Base-by-base conservation (phyloP, 2,113 vertebrate genomes). In the Archocentrus centrarchus region DNA sequence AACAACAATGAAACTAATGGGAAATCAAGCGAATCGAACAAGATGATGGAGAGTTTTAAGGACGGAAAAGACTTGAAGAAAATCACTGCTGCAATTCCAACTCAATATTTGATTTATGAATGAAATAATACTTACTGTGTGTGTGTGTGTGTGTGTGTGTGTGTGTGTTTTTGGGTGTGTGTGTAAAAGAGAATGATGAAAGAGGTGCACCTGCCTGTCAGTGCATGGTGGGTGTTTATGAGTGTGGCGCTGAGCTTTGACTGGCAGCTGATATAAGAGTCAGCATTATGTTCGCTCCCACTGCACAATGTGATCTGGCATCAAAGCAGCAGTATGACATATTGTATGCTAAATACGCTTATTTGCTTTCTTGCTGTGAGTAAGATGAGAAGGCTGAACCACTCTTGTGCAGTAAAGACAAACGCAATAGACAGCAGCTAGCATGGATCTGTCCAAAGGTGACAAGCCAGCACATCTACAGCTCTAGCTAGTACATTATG, bases 91-190 rank as follows among this genome's bases (percentile, higher is more conserved):
- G 27, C 60, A 59, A 59, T 18, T 75, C 80, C 11, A 85, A 17
- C 37, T 17, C 27, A 88, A 17, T 58, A 35, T 85, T 50, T 47
- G 30, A 87, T 62, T 11, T 39, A 11, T 80, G 39, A 81, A 80
- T 70, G 41, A 75, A 79, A 78, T 7, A 75, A 66, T 30, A 30
- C 30, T 30, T 5, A 30, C 30, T 30, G 53, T 86, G 24, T 30
- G 20, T 39, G 17, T 17, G 11, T 73, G 6, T n/a, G 53, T 86
- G 24, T 30, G 20, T 39, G 17, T 13, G 11, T 64, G 30, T 76
- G 53, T 86, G 24, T 30, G 20, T 39, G 17, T 17, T 9, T 64
- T 22, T 76, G 53, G 8, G 24, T 30, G 39, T 11, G 17, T 61
- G 32, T 73, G 5, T n/a, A 18, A 59, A 73, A 39, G 32, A 59